Evolutionary conservation across 2,113 vertebrate genomes (phyloP).

Genomic region (Ramphastos sulfuratus): DNA sequence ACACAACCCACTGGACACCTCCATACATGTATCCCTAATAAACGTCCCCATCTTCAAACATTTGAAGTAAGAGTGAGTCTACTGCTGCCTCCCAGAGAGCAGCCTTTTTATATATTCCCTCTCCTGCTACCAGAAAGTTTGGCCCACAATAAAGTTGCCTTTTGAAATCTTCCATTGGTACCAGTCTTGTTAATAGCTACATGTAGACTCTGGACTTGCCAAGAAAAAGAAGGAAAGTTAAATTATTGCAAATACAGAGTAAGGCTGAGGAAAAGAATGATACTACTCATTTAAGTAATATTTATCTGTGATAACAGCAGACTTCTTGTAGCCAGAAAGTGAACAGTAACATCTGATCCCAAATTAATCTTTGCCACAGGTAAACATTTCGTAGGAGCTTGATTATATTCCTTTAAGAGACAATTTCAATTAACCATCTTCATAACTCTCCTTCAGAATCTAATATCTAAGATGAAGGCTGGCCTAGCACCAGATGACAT

Average conservation of each 20-base stretch:
- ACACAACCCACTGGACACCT: not conserved
- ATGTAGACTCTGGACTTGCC: not conserved
- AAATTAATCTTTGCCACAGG: conserved; percentile 1
- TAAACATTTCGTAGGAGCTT: not conserved
- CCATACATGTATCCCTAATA: not conserved
- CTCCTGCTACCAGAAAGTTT: not conserved
- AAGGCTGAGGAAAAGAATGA: not conserved
- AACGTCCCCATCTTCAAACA: too few relatives aligned
- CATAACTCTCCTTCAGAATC: not conserved
- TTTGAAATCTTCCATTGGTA: not conserved
- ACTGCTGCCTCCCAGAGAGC: not conserved
- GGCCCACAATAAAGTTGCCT: not conserved
- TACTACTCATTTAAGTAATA: not conserved
- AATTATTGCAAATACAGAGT: not conserved
- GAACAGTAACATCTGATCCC: conserved; percentile 6
- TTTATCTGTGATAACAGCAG: not conserved
- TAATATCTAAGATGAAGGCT: not conserved
- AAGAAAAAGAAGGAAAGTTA: not conserved
- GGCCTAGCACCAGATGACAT: not conserved
- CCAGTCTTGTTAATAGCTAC: not conserved
- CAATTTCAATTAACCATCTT: not conserved
- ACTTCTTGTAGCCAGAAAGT: conserved; percentile 27
- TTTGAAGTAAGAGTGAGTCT: not conserved
- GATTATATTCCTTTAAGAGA: not conserved
- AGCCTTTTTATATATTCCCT: not conserved